phyloP scores from a whole-genome alignment of 2,888 invertebrate genomes.

The Hirtodrosophila histrioides region DNA sequence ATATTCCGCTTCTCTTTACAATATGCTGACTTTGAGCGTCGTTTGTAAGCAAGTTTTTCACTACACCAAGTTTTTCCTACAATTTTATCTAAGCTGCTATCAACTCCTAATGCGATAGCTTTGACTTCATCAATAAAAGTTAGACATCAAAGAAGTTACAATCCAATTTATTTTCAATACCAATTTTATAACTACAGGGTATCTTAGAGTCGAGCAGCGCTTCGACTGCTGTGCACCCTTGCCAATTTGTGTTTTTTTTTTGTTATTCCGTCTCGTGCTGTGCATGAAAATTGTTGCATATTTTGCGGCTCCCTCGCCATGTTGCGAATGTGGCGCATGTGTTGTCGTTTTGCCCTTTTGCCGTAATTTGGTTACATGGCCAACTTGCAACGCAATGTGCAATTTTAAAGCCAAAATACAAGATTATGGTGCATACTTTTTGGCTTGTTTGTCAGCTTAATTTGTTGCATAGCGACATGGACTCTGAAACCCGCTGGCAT shows the following conservation, averaged over 20 bases:
- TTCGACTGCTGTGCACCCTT: background rate
- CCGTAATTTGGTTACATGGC: slow-evolving; percentile 68
- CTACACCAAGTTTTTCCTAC: too few relatives aligned
- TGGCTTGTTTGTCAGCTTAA: slow-evolving; percentile 34
- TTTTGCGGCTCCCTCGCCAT: slow-evolving; percentile 48
- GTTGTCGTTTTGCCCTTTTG: slow-evolving; percentile 43
- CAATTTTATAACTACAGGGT: background rate
- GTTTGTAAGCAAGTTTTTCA: too few relatives aligned
- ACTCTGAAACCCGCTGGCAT: slow-evolving; percentile 15
- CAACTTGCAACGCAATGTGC: slow-evolving; percentile 25
- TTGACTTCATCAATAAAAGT: too few relatives aligned
- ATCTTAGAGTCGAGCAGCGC: background rate
- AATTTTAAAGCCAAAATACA: slow-evolving; percentile 29
- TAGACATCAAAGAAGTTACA: too few relatives aligned
- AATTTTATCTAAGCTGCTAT: too few relatives aligned
- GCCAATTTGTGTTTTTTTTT: slow-evolving; percentile 23
- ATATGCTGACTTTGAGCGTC: too few relatives aligned
- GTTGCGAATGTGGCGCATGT: slow-evolving; percentile 60
- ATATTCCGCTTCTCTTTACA: too few relatives aligned
- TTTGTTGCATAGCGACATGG: slow-evolving; percentile 31
- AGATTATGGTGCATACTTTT: slow-evolving; percentile 1
- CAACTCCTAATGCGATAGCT: too few relatives aligned
- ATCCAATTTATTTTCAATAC: too few relatives aligned
- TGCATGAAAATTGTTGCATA: slow-evolving; percentile 70
- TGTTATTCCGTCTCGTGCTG: slow-evolving; percentile 11